These are phyloP conservation scores for Halocynthia roretzi DNA, from an alignment of 23 tunicate genomes.

Conservation along the genomic window DNA sequence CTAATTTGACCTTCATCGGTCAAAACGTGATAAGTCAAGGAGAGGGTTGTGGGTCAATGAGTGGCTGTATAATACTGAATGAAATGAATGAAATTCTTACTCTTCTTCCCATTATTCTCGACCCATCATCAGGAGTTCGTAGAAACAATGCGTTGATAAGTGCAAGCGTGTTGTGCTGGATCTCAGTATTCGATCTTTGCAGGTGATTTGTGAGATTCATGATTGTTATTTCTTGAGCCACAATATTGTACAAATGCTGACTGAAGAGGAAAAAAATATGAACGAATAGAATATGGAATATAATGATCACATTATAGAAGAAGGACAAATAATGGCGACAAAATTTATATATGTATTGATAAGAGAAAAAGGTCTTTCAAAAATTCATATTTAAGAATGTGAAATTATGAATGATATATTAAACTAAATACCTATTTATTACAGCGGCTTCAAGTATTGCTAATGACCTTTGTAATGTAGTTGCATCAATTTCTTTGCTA, in stretches of 20 bases:
- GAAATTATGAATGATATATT: too few species aligned
- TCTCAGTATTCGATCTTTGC: constrained; percentile 68
- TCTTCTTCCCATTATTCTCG: constrained; percentile 60
- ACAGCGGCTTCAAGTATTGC: constrained; percentile 76
- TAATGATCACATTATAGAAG: too few species aligned
- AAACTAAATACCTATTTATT: constrained; percentile 30
- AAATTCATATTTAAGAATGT: too few species aligned
- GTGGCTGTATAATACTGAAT: too few species aligned
- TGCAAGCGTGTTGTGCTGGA: constrained; percentile 86
- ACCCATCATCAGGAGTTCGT: constrained; percentile 49
- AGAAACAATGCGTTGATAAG: constrained; percentile 70
- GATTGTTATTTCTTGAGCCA: constrained; percentile 41
- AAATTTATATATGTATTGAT: too few species aligned
- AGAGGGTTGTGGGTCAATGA: too few species aligned
- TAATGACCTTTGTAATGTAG: constrained; percentile 63
- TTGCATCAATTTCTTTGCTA: constrained; percentile 45
- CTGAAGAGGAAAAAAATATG: constrained; percentile 14
- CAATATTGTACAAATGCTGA: constrained; percentile 36
- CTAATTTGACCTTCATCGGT: too few species aligned
- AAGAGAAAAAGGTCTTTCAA: too few species aligned
- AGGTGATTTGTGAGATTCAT: constrained; percentile 61
- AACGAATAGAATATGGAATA: too few species aligned
- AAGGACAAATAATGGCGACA: too few species aligned
- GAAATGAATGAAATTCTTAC: constrained; percentile 10
- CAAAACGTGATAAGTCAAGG: too few species aligned